Evolutionary conservation across 2,888 invertebrate genomes (phyloP), one percentile per base, ranked within the genome.

Genomic region (Pantelozetes paolii): DNA sequence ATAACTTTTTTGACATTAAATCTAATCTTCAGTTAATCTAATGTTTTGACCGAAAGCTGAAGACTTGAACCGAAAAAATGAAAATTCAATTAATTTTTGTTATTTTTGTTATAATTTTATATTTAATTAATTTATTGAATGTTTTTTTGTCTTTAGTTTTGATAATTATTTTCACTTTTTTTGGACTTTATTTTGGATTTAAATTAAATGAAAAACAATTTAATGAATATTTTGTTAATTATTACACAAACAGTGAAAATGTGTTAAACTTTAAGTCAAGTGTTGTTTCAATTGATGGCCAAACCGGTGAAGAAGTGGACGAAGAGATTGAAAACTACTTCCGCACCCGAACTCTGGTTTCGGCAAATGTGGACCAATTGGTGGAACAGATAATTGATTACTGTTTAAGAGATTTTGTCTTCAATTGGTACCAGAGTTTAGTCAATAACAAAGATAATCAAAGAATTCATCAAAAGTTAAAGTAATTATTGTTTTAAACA

Each of bases 341-440:
- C 59, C 20, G 45, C 13, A 62, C 64, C 11, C 74, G 77, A 20
- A 71, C 75, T 50, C 54, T 78, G 2, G 75, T 81, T 26, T 81
- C 91, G 57, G 86, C 90, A 77, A 90, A 90, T 75, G 90, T 94
- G 48, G 94, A 94, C 80, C 88, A 89, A 79, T 88, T 91, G 77
- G 82, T 94, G 32, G 91, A 92, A 80, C 89, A 92, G 81, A 85
- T 94, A 54, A 85, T 93, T 78, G 92, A 93, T 81, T 87, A 90
- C 81, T 84, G 89, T 48, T 84, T 91, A 57, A 85, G 90, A 79
- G 93, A 94, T 82, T 92, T 90, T 83, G 86, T 94, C 76, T 84
- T 88, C 32, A 85, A 86, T 72, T 93, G 92, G 90, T 84, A 93
- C 64, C 87, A 86, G 57, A 87, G 88, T 76, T 83, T 89, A n/a